A percentile compares a stretch with the other conserved stretches of the same genome.
Evolutionary conservation across 2,888 invertebrate species (phyloP).

Genomic region (Lottia gigantea): DNA sequence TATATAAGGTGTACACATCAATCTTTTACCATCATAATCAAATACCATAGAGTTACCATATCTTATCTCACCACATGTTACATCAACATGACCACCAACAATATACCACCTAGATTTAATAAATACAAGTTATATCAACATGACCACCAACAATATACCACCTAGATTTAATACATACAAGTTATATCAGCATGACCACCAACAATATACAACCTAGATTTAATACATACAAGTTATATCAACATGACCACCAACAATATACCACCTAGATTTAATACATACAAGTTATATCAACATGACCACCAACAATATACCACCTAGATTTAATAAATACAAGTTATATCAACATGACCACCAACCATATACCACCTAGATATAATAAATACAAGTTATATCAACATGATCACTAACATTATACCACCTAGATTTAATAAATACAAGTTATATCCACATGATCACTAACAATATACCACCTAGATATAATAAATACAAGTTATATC

Average conservation of each 20-base stretch:
- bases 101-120: constrained; percentile 52
- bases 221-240: constrained; percentile 45
- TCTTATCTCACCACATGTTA: constrained; percentile 57
- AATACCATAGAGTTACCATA: constrained; percentile 54
- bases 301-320: constrained; percentile 61
- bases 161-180: constrained; percentile 45
- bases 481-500: constrained; percentile 49
- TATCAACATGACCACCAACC: constrained; percentile 52
- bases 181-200: constrained; percentile 53
- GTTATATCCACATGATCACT: neutral
- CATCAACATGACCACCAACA: constrained; percentile 52
- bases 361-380: constrained; percentile 52
- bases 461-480: constrained; percentile 14
- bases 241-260: constrained; percentile 27
- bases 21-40: constrained; percentile 50
- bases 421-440: constrained; percentile 31
- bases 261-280: too few species aligned
- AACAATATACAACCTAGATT: constrained; percentile 53
- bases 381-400: constrained; percentile 48
- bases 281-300: constrained; percentile 53
- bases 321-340: constrained; percentile 39
- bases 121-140: constrained; percentile 48
- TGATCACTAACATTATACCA: constrained; percentile 59
- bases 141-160: constrained; percentile 59
- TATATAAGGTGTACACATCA: constrained; percentile 60